Evolutionary conservation across 2,888 invertebrate genomes (phyloP), one percentile per base, ranked within the genome.

Genomic region (Catocala nupta): DNA sequence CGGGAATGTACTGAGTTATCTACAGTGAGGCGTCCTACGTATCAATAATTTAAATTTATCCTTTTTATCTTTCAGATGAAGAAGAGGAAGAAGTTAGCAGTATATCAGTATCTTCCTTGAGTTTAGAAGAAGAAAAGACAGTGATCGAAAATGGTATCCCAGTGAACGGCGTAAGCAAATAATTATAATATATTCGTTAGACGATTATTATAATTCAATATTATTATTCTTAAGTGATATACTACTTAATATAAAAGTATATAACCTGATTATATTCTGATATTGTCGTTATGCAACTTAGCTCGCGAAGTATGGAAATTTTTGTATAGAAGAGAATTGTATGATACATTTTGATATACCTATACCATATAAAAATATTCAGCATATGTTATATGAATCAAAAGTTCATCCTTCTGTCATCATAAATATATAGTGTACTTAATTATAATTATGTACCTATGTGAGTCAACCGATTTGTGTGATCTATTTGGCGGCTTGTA

Each of bases 91-190:
- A 63, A 34, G 25, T n/a, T 0, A 59, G 54, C n/a, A 59, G 55
- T 63, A 68, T 90, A 57, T 90, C 90, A n/a, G 79, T 92, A 36
- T 90, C 91, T 48, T 90, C 90, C 5, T 73, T 92, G 10, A 91
- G 90, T 65, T 81, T 92, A 69, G 78, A 84, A 50, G 92, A 92
- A 54, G 92, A 91, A 43, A 92, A 90, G 70, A 86, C 89, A 8
- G 84, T 90, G 1, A 84, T 90, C 54, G 90, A 90, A 82, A 93
- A 92, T 68, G 91, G 90, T 8, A 86, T 83, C 60, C 62, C 70
- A 39, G 59, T 68, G 11, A 81, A 80, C 58, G 81, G 81, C 13
- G 70, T 84, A 5, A 91, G 89, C 88, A 73, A 82, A 80, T 73
- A 81, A 82, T 80, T 52, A 7, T 49, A 61, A 33, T 52, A 34